Evolutionary conservation across 2,888 invertebrate genomes (phyloP).

Genomic region (Caenorhabditis sp.): DNA sequence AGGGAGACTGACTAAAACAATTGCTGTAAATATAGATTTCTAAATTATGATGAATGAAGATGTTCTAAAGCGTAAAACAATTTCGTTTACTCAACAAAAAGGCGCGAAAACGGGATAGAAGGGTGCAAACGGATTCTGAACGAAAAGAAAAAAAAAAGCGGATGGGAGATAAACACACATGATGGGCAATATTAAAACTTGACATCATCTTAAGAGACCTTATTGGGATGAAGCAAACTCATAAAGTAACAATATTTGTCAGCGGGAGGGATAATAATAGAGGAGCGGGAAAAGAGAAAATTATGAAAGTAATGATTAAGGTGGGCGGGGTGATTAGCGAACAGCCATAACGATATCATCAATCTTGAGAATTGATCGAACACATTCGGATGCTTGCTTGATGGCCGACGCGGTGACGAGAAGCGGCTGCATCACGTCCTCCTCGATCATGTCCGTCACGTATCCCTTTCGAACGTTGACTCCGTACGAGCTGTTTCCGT

Average conservation of each 20-base stretch:
- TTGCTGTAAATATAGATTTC: slow-evolving; percentile 1
- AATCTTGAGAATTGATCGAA: slow-evolving; percentile 97
- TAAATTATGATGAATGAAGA: not conserved
- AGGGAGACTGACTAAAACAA: not conserved
- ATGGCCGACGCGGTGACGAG: slow-evolving; percentile 95
- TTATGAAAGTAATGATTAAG: too few species aligned
- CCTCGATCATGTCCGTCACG: slow-evolving; percentile 96
- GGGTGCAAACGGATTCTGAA: slow-evolving; percentile 17
- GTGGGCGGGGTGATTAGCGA: slow-evolving; percentile 75
- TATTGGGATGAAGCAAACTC: slow-evolving; percentile 42
- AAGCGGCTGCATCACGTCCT: slow-evolving; percentile 97
- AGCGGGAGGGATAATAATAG: slow-evolving; percentile 28
- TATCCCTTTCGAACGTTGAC: slow-evolving; percentile 96
- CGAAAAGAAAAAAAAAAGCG: slow-evolving; percentile 8
- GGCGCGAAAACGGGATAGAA: slow-evolving; percentile 9
- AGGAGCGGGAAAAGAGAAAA: not conserved
- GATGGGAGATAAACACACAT: slow-evolving; percentile 21
- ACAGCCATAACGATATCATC: slow-evolving; percentile 91
- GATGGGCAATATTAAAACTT: slow-evolving; percentile 59
- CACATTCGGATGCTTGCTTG: slow-evolving; percentile 95
- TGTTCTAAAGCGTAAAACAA: not conserved
- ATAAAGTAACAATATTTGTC: slow-evolving; percentile 57
- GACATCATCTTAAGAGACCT: slow-evolving; percentile 52
- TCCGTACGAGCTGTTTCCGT: slow-evolving; percentile 91
- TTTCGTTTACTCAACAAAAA: slow-evolving; percentile 16